A percentile compares a stretch with the other conserved stretches of the same genome.
These are phyloP conservation scores for Crocodylus rhombifer DNA, from an alignment of 2,797 vertebrate species.

Conservation along the genomic window DNA sequence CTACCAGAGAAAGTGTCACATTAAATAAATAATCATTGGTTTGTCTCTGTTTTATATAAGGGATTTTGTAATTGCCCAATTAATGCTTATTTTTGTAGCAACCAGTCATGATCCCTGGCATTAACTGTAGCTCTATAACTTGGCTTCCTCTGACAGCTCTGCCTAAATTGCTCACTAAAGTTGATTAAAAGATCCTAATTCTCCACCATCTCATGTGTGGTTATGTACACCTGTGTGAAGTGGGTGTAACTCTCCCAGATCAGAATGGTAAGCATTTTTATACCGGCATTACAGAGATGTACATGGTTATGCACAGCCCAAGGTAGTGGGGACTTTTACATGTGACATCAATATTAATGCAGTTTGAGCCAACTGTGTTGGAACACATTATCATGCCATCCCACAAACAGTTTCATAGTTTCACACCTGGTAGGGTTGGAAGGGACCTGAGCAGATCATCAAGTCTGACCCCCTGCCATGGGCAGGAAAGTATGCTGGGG, in stretches of 20 bases:
- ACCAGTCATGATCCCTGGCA: slow-evolving; percentile 37
- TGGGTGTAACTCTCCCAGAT: slow-evolving; percentile 17
- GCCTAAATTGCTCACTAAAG: slow-evolving; percentile 45
- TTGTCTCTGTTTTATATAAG: not conserved
- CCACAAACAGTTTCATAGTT: too few species aligned
- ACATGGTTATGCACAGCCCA: not conserved
- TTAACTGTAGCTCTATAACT: slow-evolving; percentile 22
- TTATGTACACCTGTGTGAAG: slow-evolving; percentile 17
- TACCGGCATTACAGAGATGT: slow-evolving; percentile 17
- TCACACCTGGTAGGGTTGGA: too few species aligned
- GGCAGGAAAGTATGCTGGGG: too few species aligned
- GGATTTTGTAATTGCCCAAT: slow-evolving; percentile 55
- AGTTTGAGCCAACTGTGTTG: slow-evolving; percentile 22
- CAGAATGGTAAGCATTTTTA: slow-evolving; percentile 27
- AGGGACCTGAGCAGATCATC: too few species aligned
- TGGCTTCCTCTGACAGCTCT: slow-evolving; percentile 39
- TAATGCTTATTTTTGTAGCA: slow-evolving; percentile 54
- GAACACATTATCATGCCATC: not conserved
- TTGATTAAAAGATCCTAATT: slow-evolving; percentile 18
- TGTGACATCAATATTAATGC: slow-evolving; percentile 32
- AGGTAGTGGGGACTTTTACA: slow-evolving; percentile 27
- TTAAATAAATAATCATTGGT: not conserved
- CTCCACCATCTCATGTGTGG: not conserved
- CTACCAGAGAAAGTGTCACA: not conserved
- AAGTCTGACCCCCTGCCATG: too few species aligned